A percentile compares a stretch with the other conserved stretches of the same genome.
Evolutionary conservation across 2,797 vertebrate species (phyloP).

Genomic region (Phrynocephalus vlangalii): DNA sequence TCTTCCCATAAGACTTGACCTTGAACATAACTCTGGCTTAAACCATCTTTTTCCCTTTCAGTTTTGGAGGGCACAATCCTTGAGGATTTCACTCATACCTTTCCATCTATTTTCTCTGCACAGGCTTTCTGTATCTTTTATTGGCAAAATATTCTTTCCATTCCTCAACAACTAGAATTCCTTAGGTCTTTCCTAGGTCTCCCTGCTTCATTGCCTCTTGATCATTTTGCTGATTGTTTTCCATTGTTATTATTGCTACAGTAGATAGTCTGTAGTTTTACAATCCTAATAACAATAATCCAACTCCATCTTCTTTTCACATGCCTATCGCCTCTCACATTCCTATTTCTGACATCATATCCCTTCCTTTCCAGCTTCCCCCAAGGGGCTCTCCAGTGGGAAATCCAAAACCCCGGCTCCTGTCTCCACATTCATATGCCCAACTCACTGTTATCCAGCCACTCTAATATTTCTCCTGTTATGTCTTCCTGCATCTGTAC

Average conservation of each 20-base stretch:
- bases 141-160: neutral
- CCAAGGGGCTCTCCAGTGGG: too few relatives aligned
- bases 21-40: neutral
- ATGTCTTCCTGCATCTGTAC: neutral
- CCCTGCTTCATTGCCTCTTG: neutral
- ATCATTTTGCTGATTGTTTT: neutral
- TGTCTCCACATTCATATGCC: too few relatives aligned
- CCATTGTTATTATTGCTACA: neutral
- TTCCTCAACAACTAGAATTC: neutral
- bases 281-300: neutral
- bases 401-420: too few relatives aligned
- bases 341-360: neutral
- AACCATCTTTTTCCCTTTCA: neutral
- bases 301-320: neutral
- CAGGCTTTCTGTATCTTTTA: neutral
- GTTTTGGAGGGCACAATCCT: neutral
- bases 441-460: too few relatives aligned
- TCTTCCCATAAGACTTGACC: neutral
- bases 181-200: neutral
- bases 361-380: neutral
- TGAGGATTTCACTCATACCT: neutral
- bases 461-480: neutral
- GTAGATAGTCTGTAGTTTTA: neutral
- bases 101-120: neutral
- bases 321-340: neutral